Base-by-base conservation (phyloP, 1,140 invertebrate genomes). In the Piezodorus guildinii region DNA sequence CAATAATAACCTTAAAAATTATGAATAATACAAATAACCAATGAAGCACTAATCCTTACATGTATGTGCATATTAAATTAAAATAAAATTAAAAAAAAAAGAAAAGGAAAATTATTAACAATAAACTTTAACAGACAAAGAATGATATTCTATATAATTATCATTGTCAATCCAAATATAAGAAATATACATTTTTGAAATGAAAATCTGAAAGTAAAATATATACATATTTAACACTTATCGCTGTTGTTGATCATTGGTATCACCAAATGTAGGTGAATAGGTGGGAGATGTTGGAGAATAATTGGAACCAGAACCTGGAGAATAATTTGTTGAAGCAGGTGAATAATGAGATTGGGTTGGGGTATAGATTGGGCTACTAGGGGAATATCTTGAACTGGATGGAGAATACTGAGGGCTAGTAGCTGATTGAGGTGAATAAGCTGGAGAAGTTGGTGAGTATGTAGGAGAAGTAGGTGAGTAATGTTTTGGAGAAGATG, bases 371-470 rank as follows among this genome's bases (percentile, higher is more conserved):
- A 80, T 83, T 0, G 84, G 84, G 70, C 82, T 83, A 27, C 85
- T 85, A 0, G 87, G 87, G 1, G 82, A 73, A 72, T 86, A 84
- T 58, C 73, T 77, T 6, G 83, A 84, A 67, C 74, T 77, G 0
- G 77, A 77, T 1, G 88, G 88, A 3, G 86, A 86, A 72, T 92
- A 91, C 3, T 79, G 85, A 1, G 90, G 90, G 65, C 84, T 87
- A 0, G 90, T 88, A 2, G 84, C 85, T 0, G 86, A 87, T 72
- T 90, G 91, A 49, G 87, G 85, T 0, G 85, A 88, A 70, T 93
- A 94, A 25, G 80, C 82, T 4, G 88, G 87, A 67, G 81, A 84
- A 0, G 84, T 83, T 30, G 87, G 86, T 0, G 85, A 87, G 69
- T 88, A 89, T 10, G 78, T 82, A 8, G 83, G 81, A 68, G 81